Percentiles rank a stretch among this genome's conserved stretches.
phyloP scores from a whole-genome alignment of 1,140 invertebrate species.

The Cephus cinctus region DNA sequence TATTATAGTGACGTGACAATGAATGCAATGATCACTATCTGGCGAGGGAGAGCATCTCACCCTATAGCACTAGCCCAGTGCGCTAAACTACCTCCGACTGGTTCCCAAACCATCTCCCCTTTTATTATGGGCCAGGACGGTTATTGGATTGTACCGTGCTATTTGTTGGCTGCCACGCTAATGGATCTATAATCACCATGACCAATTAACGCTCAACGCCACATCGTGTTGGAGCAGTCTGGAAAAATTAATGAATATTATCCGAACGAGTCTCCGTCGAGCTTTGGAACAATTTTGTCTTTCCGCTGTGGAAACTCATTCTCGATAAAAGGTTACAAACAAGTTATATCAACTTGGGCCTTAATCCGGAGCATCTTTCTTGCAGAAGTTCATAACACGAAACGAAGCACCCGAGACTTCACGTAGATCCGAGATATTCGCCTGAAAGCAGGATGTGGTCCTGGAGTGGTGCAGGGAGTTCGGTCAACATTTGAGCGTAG shows the following conservation, averaged over 20 bases:
- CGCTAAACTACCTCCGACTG: slow-evolving; percentile 48
- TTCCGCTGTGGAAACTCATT: neutral
- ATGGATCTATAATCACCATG: slow-evolving; percentile 52
- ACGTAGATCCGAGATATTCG: neutral
- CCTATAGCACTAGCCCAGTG: slow-evolving; percentile 12
- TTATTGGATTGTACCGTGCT: slow-evolving; percentile 51
- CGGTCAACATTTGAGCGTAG: slow-evolving; percentile 9
- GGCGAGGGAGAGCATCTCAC: slow-evolving; percentile 18
- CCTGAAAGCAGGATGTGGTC: slow-evolving; percentile 10
- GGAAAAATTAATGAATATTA: no score
- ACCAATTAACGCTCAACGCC: slow-evolving; percentile 33
- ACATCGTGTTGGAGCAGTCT: neutral
- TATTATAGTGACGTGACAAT: slow-evolving; percentile 46
- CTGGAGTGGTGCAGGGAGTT: slow-evolving; percentile 4
- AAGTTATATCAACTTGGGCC: neutral
- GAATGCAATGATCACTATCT: slow-evolving; percentile 47
- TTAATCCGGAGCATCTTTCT: neutral
- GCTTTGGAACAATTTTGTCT: neutral
- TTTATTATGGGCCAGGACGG: slow-evolving; percentile 44
- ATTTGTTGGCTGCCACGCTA: slow-evolving; percentile 49
- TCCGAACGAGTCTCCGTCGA: neutral
- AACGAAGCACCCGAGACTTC: neutral
- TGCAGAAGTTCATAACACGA: no score
- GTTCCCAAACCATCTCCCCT: slow-evolving; percentile 45
- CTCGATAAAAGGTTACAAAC: neutral